Evolutionary conservation across 2,113 vertebrate species (phyloP).

Genomic region (Euleptes europaea): DNA sequence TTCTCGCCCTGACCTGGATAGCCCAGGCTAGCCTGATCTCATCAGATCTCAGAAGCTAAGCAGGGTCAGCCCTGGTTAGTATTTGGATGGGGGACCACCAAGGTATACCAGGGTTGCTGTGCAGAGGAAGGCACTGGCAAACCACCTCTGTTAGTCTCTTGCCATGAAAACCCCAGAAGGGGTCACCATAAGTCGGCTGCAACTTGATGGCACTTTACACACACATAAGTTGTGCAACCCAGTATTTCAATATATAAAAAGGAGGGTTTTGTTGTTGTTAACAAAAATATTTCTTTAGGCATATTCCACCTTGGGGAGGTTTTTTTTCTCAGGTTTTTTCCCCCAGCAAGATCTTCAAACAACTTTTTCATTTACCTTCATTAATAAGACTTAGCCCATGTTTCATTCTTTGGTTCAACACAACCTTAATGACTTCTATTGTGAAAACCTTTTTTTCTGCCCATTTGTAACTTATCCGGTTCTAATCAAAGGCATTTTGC

Average conservation of each 20-base stretch:
- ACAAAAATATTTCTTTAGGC: not conserved
- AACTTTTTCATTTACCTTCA: not conserved
- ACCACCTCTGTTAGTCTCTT: no score
- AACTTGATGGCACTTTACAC: no score
- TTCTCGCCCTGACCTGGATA: no score
- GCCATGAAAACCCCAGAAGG: no score
- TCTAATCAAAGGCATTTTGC: constrained; percentile 5
- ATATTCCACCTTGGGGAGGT: not conserved
- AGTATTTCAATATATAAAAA: not conserved
- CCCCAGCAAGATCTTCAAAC: not conserved
- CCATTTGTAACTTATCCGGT: accelerated
- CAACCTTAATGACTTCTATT: not conserved
- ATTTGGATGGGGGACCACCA: no score
- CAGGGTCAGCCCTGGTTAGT: no score
- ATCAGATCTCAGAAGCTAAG: no score
- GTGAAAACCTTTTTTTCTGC: not conserved
- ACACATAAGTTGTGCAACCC: accelerated
- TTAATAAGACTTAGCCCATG: not conserved
- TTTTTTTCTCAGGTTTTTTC: not conserved
- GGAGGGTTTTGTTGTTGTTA: not conserved
- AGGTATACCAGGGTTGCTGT: no score
- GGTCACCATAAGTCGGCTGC: no score
- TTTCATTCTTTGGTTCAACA: not conserved
- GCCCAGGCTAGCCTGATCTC: no score
- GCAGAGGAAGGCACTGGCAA: no score